Percentiles rank a stretch among this genome's conserved stretches.
These are phyloP conservation scores for Erythrocercus mccallii DNA, from an alignment of 2,113 vertebrate genomes.

Conservation along the genomic window DNA sequence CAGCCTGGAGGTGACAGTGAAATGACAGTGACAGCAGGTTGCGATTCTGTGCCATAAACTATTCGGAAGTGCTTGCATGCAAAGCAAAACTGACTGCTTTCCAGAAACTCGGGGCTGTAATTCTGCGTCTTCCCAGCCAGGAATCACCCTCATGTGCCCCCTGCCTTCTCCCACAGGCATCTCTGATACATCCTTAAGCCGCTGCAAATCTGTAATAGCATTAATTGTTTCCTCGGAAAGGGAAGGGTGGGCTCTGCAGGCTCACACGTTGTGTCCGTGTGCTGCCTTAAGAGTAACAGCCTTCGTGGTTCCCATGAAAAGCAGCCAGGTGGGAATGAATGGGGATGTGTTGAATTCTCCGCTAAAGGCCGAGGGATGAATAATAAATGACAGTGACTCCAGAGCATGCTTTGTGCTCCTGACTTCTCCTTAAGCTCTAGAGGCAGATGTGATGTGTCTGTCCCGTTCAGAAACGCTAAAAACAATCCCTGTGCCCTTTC, in stretches of 20 bases:
- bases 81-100: neutral
- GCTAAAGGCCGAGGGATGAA: neutral
- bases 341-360: neutral
- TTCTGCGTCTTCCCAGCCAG: neutral
- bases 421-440: neutral
- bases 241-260: neutral
- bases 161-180: neutral
- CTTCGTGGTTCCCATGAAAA: neutral
- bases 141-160: neutral
- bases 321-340: neutral
- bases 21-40: neutral
- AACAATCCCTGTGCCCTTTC: neutral
- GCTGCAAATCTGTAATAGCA: neutral
- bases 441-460: neutral
- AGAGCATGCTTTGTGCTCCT: neutral
- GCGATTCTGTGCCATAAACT: neutral
- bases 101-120: neutral
- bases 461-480: neutral
- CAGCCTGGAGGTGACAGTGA: neutral
- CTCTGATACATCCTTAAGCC: neutral
- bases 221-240: neutral
- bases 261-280: neutral
- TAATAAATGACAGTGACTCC: neutral
- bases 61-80: neutral
- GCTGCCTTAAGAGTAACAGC: neutral